phyloP scores from a whole-genome alignment of 2,797 vertebrate genomes.

The Kryptopterus vitreolus region DNA sequence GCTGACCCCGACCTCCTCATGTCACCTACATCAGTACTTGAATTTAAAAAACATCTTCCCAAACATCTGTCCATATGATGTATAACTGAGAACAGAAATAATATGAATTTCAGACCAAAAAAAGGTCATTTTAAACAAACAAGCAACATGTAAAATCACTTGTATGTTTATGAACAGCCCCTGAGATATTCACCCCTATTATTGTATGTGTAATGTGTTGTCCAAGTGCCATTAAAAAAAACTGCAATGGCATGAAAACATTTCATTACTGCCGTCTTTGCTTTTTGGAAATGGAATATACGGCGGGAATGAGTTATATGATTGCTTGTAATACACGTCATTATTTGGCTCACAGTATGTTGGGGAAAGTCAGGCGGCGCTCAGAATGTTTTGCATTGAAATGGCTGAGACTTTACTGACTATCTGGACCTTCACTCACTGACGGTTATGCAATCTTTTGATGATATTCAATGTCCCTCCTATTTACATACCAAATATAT shows the following conservation, averaged over 20 bases:
- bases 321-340: neutral
- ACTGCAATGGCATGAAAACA: neutral
- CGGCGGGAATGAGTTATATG: neutral
- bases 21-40: no score
- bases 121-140: neutral
- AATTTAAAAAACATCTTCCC: no score
- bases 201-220: neutral
- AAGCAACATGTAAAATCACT: no score
- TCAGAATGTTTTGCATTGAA: neutral
- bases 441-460: neutral
- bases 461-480: neutral
- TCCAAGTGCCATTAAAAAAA: no score
- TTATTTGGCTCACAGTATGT: neutral
- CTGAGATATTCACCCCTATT: neutral
- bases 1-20: no score
- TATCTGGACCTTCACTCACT: neutral
- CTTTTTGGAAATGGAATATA: conserved; percentile 4
- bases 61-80: no score
- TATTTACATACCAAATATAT: neutral
- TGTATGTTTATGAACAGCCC: no score
- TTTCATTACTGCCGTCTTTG: neutral
- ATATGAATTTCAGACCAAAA: neutral
- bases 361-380: neutral
- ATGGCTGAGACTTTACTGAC: neutral
- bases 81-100: no score